Base-by-base conservation (phyloP, 2,888 invertebrate species). In the Pachydiplax longipennis region DNA sequence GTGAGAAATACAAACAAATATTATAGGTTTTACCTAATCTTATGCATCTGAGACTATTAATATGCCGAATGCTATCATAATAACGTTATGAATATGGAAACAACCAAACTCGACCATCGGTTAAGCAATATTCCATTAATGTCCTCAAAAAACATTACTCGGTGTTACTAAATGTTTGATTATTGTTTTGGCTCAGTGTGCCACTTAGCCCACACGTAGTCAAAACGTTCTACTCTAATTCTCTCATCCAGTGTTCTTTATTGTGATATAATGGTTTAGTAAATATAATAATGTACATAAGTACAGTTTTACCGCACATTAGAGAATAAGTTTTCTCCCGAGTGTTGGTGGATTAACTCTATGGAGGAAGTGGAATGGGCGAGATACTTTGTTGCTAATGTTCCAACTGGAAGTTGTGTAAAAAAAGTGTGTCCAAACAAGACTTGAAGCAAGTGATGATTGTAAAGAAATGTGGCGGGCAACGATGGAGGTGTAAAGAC, bases 241-340 rank as follows among this genome's bases (percentile, higher is more conserved):
- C 87, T 87, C 87, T 87, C 61, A 87, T 87, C 87, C 87, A 87
- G 87, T 87, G 87, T 87, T 87, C 87, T 87, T 87, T 87, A 87
- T 87, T 87, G 87, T 87, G 87, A 87, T 87, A 87, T 87, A 87
- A 87, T 58, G 87, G 87, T 65, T 87, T 87, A 87, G 87, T 87
- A 65, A 87, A 87, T 87, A 87, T 87, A 37, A 87, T 87, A 87
- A 25, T 87, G 87, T 87, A 87, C 87, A 87, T 87, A 87, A 87
- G 87, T 87, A 87, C 87, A 87, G 58, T 87, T 87, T 87, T 87
- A 65, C 87, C 87, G 87, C 87, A 87, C 87, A 87, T 87, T 65
- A 87, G 87, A 87, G 87, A 87, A 83, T 83, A 58, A 87, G 61
- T 87, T 87, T 65, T 87, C 87, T 87, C 87, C 87, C 61, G 58